These are phyloP conservation scores for Aradophagus sp. DNA, from an alignment of 1,140 invertebrate genomes.

Conservation along the genomic window DNA sequence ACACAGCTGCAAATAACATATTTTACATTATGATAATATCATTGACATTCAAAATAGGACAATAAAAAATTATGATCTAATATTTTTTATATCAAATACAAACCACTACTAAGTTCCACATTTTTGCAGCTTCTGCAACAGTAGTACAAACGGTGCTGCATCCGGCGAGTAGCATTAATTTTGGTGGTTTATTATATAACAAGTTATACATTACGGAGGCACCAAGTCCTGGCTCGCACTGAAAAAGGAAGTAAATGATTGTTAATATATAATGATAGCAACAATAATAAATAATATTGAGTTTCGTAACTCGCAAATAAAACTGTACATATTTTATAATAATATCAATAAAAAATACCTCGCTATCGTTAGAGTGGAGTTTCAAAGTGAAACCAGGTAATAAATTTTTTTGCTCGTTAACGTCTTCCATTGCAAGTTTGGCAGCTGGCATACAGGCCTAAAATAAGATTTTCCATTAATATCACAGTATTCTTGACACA, in stretches of 20 bases:
- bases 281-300: conserved; percentile 58
- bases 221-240: conserved; percentile 98
- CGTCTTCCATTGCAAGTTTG: conserved; percentile 94
- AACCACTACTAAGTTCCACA: conserved; percentile 99
- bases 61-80: neutral
- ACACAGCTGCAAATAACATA: conserved; percentile 84
- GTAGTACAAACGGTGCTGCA: conserved; percentile 99
- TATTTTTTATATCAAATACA: conserved; percentile 72
- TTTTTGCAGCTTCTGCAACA: conserved; percentile 98
- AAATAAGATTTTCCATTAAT: neutral
- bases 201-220: conserved; percentile 99
- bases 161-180: conserved; percentile 95
- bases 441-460: conserved; percentile 94
- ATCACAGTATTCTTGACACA: no score
- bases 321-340: no score
- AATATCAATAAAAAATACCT: conserved; percentile 80
- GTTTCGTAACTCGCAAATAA: no score
- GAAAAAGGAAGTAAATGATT: conserved; percentile 62
- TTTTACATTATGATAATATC: no score
- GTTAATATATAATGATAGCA: conserved; percentile 77
- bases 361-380: conserved; percentile 97
- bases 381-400: conserved; percentile 93
- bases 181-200: conserved; percentile 96
- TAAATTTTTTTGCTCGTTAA: conserved; percentile 92
- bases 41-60: neutral